Percentiles rank a stretch among this genome's conserved stretches.
These are phyloP conservation scores for Acanthurus tractus DNA, from an alignment of 2,797 vertebrate genomes.

Conservation along the genomic window DNA sequence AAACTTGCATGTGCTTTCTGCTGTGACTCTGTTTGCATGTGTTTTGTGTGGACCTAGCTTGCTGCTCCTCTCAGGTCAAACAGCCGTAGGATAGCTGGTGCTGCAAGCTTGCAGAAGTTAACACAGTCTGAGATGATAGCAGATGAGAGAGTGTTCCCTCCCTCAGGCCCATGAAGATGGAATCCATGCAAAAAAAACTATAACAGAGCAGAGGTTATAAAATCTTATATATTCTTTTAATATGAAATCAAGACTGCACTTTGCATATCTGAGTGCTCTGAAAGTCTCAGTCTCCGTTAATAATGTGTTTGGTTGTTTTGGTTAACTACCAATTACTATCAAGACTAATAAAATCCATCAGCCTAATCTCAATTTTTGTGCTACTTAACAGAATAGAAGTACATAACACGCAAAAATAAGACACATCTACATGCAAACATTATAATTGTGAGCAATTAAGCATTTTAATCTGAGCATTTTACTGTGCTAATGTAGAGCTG, in stretches of 20 bases:
- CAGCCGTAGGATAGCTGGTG: not conserved
- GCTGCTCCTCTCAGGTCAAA: conserved; percentile 3
- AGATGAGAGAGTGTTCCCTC: conserved; percentile 37
- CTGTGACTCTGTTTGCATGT: conserved; percentile 13
- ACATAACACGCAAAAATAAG: too few relatives aligned
- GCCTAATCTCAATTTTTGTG: too few relatives aligned
- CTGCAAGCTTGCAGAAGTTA: conserved; percentile 16
- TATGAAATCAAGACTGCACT: conserved; percentile 3
- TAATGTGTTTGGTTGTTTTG: too few relatives aligned
- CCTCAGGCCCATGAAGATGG: conserved; percentile 20
- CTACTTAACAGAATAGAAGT: too few relatives aligned
- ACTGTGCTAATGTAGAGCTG: too few relatives aligned
- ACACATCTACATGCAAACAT: too few relatives aligned
- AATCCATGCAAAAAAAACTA: conserved; percentile 18
- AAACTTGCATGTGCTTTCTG: not conserved
- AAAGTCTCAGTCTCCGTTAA: not conserved
- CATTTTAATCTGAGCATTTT: too few relatives aligned
- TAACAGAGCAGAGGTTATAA: conserved; percentile 8
- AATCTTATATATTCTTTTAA: conserved; percentile 16
- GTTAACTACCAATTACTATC: too few relatives aligned
- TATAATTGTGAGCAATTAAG: too few relatives aligned
- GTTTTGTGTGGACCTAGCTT: not conserved
- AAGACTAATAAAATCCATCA: too few relatives aligned
- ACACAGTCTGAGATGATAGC: conserved; percentile 27
- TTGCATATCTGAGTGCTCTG: not conserved